phyloP scores from a whole-genome alignment of 2,888 invertebrate genomes.

The Brenthis daphne region DNA sequence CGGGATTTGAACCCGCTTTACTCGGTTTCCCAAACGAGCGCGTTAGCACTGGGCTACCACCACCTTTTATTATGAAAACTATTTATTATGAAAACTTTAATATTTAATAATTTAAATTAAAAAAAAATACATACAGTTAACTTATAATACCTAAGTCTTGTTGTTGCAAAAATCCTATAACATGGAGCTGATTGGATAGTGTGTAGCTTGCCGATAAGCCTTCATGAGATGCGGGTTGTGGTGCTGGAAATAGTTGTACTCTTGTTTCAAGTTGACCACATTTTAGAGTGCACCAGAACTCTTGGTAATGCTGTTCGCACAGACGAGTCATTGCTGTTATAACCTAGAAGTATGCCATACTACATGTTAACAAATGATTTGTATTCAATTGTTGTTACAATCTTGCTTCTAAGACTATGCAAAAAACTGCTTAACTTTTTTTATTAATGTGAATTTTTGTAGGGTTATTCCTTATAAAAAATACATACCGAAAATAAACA shows the following conservation, averaged over 20 bases:
- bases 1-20: no score
- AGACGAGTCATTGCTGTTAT: constrained; percentile 64
- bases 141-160: constrained; percentile 85
- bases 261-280: constrained; percentile 74
- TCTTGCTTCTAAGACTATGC: no score
- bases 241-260: constrained; percentile 72
- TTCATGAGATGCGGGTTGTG: constrained; percentile 85
- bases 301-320: constrained; percentile 74
- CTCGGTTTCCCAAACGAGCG: no score
- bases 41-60: no score
- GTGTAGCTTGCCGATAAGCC: constrained; percentile 77
- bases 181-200: constrained; percentile 88
- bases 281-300: constrained; percentile 72
- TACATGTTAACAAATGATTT: no score
- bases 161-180: constrained; percentile 94
- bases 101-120: neutral
- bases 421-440: no score
- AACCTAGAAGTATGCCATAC: constrained; percentile 47
- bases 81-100: neutral
- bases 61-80: no score
- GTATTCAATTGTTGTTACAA: no score
- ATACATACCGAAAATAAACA: no score
- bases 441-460: no score
- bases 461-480: no score
- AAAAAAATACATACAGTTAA: neutral